phyloP scores from a whole-genome alignment of 1,140 invertebrate species.

The Ceratina australensis region DNA sequence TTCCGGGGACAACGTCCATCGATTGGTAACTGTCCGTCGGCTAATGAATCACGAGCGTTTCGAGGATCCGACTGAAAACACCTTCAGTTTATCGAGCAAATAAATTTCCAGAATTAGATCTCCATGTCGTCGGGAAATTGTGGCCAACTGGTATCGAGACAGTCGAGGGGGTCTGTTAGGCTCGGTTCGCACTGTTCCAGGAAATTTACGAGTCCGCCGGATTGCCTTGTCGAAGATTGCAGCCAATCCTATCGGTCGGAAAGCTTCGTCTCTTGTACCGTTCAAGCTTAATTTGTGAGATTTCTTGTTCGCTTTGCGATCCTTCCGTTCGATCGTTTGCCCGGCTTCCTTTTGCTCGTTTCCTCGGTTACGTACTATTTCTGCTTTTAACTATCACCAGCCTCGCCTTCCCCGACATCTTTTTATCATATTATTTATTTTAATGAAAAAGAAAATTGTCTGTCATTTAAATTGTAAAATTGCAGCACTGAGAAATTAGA shows the following conservation, averaged over 20 bases:
- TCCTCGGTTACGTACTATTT: background rate
- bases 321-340: conserved; percentile 12
- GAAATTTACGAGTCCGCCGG: conserved; percentile 56
- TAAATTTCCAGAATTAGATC: conserved; percentile 49
- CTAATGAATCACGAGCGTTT: conserved; percentile 39
- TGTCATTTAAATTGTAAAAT: too few relatives aligned
- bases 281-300: conserved; percentile 72
- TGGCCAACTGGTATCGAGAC: conserved; percentile 51
- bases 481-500: background rate
- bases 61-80: conserved; percentile 33
- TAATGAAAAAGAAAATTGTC: too few relatives aligned
- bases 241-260: conserved; percentile 62
- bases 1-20: conserved; percentile 2
- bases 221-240: conserved; percentile 71
- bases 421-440: too few relatives aligned
- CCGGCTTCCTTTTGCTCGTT: background rate
- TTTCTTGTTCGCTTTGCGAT: conserved; percentile 42
- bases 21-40: conserved; percentile 14
- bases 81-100: conserved; percentile 49
- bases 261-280: conserved; percentile 47
- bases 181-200: conserved; percentile 45
- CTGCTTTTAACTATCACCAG: background rate
- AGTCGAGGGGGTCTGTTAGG: conserved; percentile 46
- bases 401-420: too few relatives aligned
- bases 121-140: conserved; percentile 49